Evolutionary conservation across 1,140 invertebrate species (phyloP), one percentile per base, ranked within the genome.

Genomic region (Arion vulgaris): DNA sequence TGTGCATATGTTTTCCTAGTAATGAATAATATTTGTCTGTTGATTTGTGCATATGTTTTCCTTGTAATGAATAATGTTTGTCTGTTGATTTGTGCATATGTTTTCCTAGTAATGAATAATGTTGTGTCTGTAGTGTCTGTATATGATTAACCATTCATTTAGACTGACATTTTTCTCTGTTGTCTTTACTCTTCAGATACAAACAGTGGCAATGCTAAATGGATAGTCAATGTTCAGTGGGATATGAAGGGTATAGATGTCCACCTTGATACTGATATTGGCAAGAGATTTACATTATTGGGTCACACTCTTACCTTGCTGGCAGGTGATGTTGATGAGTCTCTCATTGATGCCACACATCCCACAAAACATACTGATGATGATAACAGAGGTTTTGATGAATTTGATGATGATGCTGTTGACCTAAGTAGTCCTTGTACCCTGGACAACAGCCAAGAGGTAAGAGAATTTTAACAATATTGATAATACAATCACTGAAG

Each of bases 231-330:
- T 92, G 97, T 99, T 0, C 96, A 97, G 85, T 99, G 98, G 97
- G 96, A 99, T 93, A 99, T 99, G 98, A 97, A 99, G 93, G 98
- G 98, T 79, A 97, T 99, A 28, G 98, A 99, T 89, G 98, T 99
- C 81, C 97, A 99, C 92, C 93, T 99, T 71, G 98, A 99, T 91
- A 96, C 97, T 0, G 98, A 96, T 90, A 97, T 99, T 38, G 98
- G 98, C 41, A 98, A 99, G 91, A 97, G 98, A 90, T 92, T 99
- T 28, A 97, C 97, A 1, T 95, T 97, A 1, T 93, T 99, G 32
- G 97, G 97, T 0, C 96, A 98, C 89, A 99, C 98, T 0, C 94
- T 99, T 23, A 99, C 98, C 0, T 97, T 97, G 94, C 92, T 99
- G 39, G 97, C 98, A 1, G 88, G 90, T 0, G 90, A 92, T 41